Base-by-base conservation (phyloP, 2,797 vertebrate species). In the Gastrophryne carolinensis region DNA sequence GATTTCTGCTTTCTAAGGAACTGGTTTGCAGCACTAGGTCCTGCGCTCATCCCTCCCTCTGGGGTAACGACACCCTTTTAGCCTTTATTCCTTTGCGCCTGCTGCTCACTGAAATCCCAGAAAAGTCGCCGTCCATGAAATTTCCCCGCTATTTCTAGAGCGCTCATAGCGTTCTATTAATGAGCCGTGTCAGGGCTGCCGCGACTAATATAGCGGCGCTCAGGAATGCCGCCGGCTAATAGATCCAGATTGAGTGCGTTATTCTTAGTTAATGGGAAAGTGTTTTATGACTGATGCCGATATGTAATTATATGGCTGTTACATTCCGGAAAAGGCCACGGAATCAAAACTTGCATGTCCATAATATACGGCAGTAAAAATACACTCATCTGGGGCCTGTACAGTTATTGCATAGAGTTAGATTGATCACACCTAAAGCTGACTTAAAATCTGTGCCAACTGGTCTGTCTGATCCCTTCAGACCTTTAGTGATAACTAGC, bases 261-360 rank as follows among this genome's bases (percentile, higher is more conserved):
- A 80, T 79, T 81, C 41, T 82, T 72, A 66, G 72, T 79, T 81
- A 81, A 81, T 50, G 50, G 0, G 2, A 82, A 84, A 81, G 76
- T 78, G 68, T 81, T 82, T 83, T 62, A 75, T 0, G 0, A 52
- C 68, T 73, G 72, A 78, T 50, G n/a, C 17, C 13, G 76, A 67
- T 0, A 0, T 72, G 73, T 83, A 1, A 0, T 47, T 85, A 80
- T 79, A 69, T 80, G 68, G 61, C 76, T 79, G 79, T 30, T 57
- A 83, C 77, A 71, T 80, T 84, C 60, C 76, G 71, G 71, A 75
- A 80, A 47, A 74, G 66, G 39, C 39, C 41, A 73, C 37, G 37
- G 52, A 82, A 84, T 73, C 24, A 7, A 15, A 0, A 82, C 81
- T 34, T 70, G 67, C 79, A 79, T 83, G 82, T 81, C 84, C 82